phyloP scores from a whole-genome alignment of 2,113 vertebrate species.

The Capreolus pygargus region DNA sequence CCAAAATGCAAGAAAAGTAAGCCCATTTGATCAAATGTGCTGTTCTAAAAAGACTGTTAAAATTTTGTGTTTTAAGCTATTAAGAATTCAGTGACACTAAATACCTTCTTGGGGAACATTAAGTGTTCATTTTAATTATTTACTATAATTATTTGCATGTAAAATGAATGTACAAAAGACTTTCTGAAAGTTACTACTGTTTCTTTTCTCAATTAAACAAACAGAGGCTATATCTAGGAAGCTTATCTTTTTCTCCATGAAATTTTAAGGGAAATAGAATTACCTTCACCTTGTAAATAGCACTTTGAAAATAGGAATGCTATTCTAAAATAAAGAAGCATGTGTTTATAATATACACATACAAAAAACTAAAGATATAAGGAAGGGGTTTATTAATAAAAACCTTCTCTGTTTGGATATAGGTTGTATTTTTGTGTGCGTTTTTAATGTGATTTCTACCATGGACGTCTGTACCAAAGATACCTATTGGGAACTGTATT shows the following conservation, averaged over 20 bases:
- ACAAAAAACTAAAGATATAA: not conserved
- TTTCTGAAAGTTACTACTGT: constrained; percentile 21
- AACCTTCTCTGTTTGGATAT: not conserved
- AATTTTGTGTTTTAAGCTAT: constrained; percentile 36
- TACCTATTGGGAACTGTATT: not conserved
- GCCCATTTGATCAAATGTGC: not conserved
- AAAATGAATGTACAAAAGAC: constrained; percentile 45
- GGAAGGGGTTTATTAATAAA: not conserved
- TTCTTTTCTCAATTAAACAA: constrained; percentile 6
- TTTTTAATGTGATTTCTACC: not conserved
- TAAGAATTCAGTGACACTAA: constrained; percentile 29
- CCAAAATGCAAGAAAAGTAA: not conserved
- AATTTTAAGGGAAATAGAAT: not conserved
- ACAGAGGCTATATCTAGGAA: constrained; percentile 9
- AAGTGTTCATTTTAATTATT: constrained; percentile 61
- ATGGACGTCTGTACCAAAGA: not conserved
- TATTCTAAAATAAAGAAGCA: not conserved
- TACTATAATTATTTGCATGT: constrained; percentile 27
- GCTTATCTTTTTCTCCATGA: not conserved
- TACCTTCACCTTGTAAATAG: not conserved
- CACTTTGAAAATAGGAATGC: not conserved
- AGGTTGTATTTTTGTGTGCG: not conserved
- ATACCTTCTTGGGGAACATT: constrained; percentile 30
- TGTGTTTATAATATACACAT: not conserved
- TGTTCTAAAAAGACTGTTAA: not conserved